phyloP scores from a whole-genome alignment of 2,113 vertebrate genomes.

The Conger conger region DNA sequence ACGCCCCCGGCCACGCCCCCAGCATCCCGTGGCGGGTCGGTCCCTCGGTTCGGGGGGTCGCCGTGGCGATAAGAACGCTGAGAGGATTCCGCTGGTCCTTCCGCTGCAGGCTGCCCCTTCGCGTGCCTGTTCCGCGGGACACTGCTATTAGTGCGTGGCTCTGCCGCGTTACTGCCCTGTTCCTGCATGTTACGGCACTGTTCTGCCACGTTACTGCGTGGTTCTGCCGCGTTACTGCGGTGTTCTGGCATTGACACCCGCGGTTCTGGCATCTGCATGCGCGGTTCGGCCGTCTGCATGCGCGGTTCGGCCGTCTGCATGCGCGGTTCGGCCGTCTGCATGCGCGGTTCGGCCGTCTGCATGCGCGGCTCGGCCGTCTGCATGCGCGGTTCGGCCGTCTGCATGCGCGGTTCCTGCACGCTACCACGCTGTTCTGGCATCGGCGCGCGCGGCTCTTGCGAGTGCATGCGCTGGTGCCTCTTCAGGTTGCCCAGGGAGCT shows the following conservation, averaged over 20 bases:
- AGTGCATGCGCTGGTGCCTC: slow-evolving; percentile 90
- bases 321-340: slow-evolving; percentile 12
- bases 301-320: too few species aligned
- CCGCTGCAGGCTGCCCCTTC: slow-evolving; percentile 61
- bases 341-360: slow-evolving; percentile 69
- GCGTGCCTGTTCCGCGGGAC: slow-evolving; percentile 57
- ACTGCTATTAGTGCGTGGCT: slow-evolving; percentile 52
- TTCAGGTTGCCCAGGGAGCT: slow-evolving; percentile 96
- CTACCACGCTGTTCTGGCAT: too few species aligned
- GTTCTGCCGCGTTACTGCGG: too few species aligned
- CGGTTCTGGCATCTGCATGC: slow-evolving; percentile 76
- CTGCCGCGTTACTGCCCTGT: slow-evolving; percentile 82
- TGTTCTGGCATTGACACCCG: slow-evolving; percentile 38
- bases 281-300: too few species aligned
- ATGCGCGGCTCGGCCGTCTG: too few species aligned
- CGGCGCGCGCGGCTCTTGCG: slow-evolving; percentile 58
- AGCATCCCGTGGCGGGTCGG: slow-evolving; percentile 31
- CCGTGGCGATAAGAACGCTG: slow-evolving; percentile 55
- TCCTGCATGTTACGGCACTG: too few species aligned
- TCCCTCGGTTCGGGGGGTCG: slow-evolving; percentile 49
- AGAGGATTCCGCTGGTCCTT: slow-evolving; percentile 50
- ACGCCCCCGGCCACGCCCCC: slow-evolving; percentile 30
- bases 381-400: too few species aligned
- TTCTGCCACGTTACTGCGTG: too few species aligned
- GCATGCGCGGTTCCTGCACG: too few species aligned